Evolutionary conservation across 2,888 invertebrate species (phyloP), one percentile per base, ranked within the genome.

Genomic region (Litoditis marina): DNA sequence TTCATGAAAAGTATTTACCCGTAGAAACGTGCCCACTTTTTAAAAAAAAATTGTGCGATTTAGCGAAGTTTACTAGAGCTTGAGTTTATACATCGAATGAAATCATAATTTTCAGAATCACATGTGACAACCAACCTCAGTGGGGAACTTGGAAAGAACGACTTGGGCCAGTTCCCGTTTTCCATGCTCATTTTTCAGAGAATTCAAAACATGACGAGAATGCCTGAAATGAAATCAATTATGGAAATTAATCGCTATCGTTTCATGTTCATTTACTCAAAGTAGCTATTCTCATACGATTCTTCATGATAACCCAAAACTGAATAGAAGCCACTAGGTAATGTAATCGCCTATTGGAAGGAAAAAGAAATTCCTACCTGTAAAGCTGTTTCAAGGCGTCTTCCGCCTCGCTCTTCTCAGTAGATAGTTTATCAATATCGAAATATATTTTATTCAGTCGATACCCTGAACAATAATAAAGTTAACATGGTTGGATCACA

Each of bases 391-490:
- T 94, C 0, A 98, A 89, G 68, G 90, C 90, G 85, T 96, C 96
- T 84, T 98, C 95, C 3, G 95, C 94, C 85, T 98, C 96, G 79
- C 92, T 91, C 84, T 92, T 93, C 81, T 96, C 96, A 2, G 91
- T 89, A 4, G 81, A 79, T 51, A 83, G 58, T 55, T 82, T 82
- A 52, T 83, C 82, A n/a, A 83, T 69, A 60, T 82, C 80, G 61
- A 83, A 83, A 60, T 83, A 83, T 0, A 75, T 73, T 60, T 78
- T 80, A 47, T 78, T 70, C 32, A 83, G 61, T 2, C 80, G 76
- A 57, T 81, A 78, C 13, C 73, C 79, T 76, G 59, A 11, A 64
- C 60, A 39, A 47, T n/a, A 11, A 22, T 3, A 53, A 4, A 22
- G 30, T 19, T 2, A 53, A 58, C n/a, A n/a, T n/a, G n/a, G n/a